These are phyloP conservation scores for Ophion slaviceki DNA, from an alignment of 2,888 invertebrate genomes.

Conservation along the genomic window DNA sequence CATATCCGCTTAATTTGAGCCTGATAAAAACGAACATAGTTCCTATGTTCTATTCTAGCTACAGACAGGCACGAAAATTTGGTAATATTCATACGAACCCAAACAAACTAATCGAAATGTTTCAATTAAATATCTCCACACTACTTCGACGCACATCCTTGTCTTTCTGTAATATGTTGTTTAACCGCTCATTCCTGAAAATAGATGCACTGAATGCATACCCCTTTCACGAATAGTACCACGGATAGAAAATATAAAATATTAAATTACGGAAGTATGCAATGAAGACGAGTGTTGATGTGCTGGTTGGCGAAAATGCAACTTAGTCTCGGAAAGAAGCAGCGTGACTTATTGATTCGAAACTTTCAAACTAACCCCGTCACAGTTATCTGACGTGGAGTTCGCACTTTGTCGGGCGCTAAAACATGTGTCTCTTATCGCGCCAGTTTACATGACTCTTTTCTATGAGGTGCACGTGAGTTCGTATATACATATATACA, in stretches of 20 bases:
- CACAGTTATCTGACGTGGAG: slow-evolving; percentile 51
- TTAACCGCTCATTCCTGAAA: no score
- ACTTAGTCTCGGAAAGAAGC: background rate
- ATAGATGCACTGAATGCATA: no score
- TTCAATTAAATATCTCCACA: background rate
- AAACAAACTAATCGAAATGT: background rate
- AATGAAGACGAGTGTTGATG: background rate
- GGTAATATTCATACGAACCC: no score
- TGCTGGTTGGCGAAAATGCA: background rate
- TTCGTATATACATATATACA: slow-evolving; percentile 1
- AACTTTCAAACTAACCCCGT: slow-evolving; percentile 31
- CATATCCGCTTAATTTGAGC: no score
- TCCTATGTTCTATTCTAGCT: no score
- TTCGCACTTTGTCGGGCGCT: slow-evolving; percentile 50
- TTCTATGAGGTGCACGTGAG: slow-evolving; percentile 14
- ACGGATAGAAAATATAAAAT: background rate
- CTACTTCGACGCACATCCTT: background rate
- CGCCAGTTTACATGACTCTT: slow-evolving; percentile 53
- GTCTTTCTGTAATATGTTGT: no score
- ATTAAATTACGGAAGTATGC: background rate
- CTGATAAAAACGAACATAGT: no score
- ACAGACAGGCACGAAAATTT: no score
- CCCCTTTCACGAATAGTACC: background rate
- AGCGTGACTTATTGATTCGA: background rate
- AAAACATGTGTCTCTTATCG: slow-evolving; percentile 61